Conservation (phyloP, 2,888 invertebrate genomes). For the Ischnus inquisitorius region DNA sequence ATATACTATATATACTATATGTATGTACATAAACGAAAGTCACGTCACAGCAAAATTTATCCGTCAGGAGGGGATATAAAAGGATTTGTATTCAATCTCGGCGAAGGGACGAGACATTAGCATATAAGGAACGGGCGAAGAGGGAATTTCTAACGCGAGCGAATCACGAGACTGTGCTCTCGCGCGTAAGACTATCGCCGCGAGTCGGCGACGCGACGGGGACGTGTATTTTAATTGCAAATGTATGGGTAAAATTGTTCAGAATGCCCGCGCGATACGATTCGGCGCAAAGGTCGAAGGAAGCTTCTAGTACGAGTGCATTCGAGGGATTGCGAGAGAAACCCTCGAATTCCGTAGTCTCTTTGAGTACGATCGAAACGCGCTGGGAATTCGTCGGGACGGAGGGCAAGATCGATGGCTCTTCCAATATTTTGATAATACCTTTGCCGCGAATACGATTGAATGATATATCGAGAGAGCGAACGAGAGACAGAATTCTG, state of each 20-base stretch:
- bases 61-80: conserved; percentile 17
- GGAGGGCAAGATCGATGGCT: background rate
- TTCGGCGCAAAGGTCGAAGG: background rate
- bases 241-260: background rate
- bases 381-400: background rate
- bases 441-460: no score
- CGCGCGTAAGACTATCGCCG: background rate
- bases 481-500: background rate
- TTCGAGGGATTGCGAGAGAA: conserved; percentile 37
- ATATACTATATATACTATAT: no score
- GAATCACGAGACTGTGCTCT: background rate
- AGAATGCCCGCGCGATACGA: background rate
- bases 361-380: conserved; percentile 4
- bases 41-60: conserved; percentile 44
- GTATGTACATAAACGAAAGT: conserved; percentile 26
- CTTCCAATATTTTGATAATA: background rate
- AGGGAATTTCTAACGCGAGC: background rate
- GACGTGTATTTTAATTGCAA: conserved; percentile 32
- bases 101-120: conserved; percentile 30
- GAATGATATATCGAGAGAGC: no score
- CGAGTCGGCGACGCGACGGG: background rate
- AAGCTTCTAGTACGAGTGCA: conserved; percentile 19
- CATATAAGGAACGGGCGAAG: conserved; percentile 13
- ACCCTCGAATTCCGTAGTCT: background rate
- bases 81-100: conserved; percentile 29